Base-by-base conservation (phyloP, 2,888 invertebrate species). In the Coremacera marginata region DNA sequence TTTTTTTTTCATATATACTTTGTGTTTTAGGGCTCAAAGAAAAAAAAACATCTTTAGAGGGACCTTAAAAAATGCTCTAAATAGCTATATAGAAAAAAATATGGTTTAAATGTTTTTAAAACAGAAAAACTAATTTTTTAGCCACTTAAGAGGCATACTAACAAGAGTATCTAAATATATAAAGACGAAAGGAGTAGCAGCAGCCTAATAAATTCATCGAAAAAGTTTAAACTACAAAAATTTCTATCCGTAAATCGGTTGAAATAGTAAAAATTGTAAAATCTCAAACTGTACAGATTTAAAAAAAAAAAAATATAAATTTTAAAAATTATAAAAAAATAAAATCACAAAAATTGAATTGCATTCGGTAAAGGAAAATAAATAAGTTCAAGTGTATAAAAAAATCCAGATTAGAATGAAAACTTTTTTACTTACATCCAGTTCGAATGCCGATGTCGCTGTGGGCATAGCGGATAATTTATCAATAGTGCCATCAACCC, bases 401-500 rank as follows among this genome's bases (percentile, higher is more conserved):
- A 52, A 31, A 63, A 63, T 19, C 2, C 9, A 63, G 34, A 63
- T 9, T 22, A 31, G 3, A 63, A 63, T 9, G 3, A 62, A 16
- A 25, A 31, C 19, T 22, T 9, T 3, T 19, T 22, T 31, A 90
- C 90, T 90, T 84, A 90, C 90, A 84, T 90, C 90, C 83, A 90
- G 83, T 84, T 90, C 90, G 81, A 86, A 88, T 85, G 88, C 90
- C 80, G 90, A 89, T 79, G 90, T 89, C 79, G 93, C 91, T 14
- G 95, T 94, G 70, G 94, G 93, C 83, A 94, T 91, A 25, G 92
- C 93, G 83, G 96, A 95, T 72, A 96, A 91, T 88, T 95, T 95
- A 81, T 91, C 92, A 87, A 95, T 95, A 22, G 95, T 93, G 82
- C 96, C 96, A 86, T 96, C 96, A 78, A 98, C 93, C 94, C 97